Evolutionary conservation across 2,888 invertebrate species (phyloP), one percentile per base, ranked within the genome.

Genomic region (Metalampra italica): DNA sequence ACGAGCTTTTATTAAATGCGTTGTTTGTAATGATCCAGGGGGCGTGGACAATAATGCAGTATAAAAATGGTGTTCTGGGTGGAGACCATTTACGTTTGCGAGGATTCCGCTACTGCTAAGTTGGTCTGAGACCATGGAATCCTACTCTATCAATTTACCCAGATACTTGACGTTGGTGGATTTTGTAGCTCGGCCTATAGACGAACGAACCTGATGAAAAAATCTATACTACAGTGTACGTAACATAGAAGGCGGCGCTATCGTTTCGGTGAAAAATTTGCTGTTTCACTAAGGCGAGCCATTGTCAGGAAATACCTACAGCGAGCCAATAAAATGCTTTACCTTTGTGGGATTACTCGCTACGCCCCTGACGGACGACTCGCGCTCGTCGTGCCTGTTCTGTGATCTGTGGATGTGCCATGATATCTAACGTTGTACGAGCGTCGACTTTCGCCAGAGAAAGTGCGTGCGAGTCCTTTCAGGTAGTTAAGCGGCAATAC

Each of bases 391-490:
- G 34, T 8, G 14, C 43, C 47, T 54, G 56, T 57, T 57, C 57
- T 57, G 45, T 54, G 53, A 47, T 51, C 57, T 51, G 55, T 52
- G 40, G 45, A 47, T 47, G 46, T 39, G 43, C 43, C 42, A 43
- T 39, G 64, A 59, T 64, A 52, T 50, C 52, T 62, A 61, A 63
- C 71, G 71, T 65, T 69, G 64, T 65, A 45, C 75, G 68, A 69
- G 66, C 77, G 75, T 70, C 69, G 66, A 66, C 71, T 64, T 64
- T 71, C 67, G 62, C 2, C 64, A 57, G 57, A 66, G 70, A 69
- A 65, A 76, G 80, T 75, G 75, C 84, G 83, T 78, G 78, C 79
- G 76, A 82, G 83, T 79, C 71, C 75, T 82, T 82, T 81, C 84
- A 81, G 82, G 77, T 75, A 79, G 80, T 79, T 77, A 77, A 68